Percentiles rank a stretch among this genome's conserved stretches.
These are phyloP conservation scores for Priocnemis perturbator DNA, from an alignment of 2,888 invertebrate species.

Conservation along the genomic window DNA sequence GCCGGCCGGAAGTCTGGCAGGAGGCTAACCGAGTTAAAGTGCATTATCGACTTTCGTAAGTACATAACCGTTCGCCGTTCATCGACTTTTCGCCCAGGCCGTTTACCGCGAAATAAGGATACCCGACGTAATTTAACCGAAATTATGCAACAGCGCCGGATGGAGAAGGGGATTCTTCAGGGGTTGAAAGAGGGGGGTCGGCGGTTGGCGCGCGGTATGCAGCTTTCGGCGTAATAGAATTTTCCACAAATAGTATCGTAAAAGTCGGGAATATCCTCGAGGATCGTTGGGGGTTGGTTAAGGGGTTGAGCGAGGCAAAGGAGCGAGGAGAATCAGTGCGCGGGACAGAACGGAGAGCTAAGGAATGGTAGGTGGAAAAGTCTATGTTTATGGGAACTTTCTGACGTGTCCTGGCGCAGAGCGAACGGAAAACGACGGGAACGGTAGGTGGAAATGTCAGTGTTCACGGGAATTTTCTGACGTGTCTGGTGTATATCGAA, in stretches of 20 bases:
- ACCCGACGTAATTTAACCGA: slow-evolving; percentile 10
- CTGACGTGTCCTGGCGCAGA: too few species aligned
- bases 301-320: slow-evolving; percentile 1
- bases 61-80: slow-evolving; percentile 9
- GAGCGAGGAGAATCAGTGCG: not conserved
- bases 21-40: slow-evolving; percentile 3
- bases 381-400: too few species aligned
- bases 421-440: too few species aligned
- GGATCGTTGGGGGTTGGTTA: slow-evolving; percentile 15
- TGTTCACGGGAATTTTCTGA: too few species aligned
- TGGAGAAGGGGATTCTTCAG: not conserved
- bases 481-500: too few species aligned
- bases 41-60: slow-evolving; percentile 12
- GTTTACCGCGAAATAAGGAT: not conserved
- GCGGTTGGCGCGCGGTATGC: slow-evolving; percentile 22
- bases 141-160: slow-evolving; percentile 16
- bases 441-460: too few species aligned
- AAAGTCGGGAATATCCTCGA: slow-evolving; percentile 26
- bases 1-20: not conserved
- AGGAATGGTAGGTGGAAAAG: too few species aligned
- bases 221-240: slow-evolving; percentile 28
- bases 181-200: slow-evolving; percentile 12
- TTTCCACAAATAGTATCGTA: slow-evolving; percentile 38
- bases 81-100: not conserved
- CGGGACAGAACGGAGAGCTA: too few species aligned